A percentile compares a stretch with the other conserved stretches of the same genome.
These are phyloP conservation scores for Drosophila colorata DNA, from an alignment of 2,888 invertebrate genomes.

Conservation along the genomic window DNA sequence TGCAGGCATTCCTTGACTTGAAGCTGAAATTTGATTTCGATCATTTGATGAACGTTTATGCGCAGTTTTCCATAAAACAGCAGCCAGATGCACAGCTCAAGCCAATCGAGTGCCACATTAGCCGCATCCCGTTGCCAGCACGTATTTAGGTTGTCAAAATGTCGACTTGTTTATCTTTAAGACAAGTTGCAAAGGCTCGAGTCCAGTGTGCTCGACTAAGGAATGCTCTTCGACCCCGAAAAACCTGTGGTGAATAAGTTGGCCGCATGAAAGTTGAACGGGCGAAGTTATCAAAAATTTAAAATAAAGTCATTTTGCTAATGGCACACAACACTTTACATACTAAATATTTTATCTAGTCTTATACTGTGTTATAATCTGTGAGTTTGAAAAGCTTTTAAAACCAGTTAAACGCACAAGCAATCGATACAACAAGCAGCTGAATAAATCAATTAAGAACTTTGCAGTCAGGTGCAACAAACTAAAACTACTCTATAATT, in stretches of 20 bases:
- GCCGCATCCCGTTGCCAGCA: conserved; percentile 44
- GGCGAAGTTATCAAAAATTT: neutral
- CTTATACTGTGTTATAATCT: neutral
- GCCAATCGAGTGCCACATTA: conserved; percentile 39
- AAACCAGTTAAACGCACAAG: neutral
- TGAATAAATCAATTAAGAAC: neutral
- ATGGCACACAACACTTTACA: neutral
- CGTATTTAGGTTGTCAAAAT: conserved; percentile 70
- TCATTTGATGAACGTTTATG: conserved; percentile 77
- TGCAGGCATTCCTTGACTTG: conserved; percentile 60
- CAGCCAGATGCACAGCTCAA: conserved; percentile 20
- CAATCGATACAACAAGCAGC: neutral
- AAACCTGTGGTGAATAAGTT: too few species aligned
- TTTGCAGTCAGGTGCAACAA: neutral
- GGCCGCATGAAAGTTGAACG: too few species aligned
- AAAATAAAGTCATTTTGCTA: neutral
- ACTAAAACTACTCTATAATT: too few species aligned
- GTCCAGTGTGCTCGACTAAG: neutral
- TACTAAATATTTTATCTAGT: neutral
- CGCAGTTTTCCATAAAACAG: conserved; percentile 48
- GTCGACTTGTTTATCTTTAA: conserved; percentile 76
- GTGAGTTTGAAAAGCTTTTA: neutral
- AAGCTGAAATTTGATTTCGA: conserved; percentile 73
- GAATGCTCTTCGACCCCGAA: conserved; percentile 9
- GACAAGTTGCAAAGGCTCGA: conserved; percentile 20